Conservation (phyloP, 1,140 invertebrate genomes). For the Drosophila bocki region DNA sequence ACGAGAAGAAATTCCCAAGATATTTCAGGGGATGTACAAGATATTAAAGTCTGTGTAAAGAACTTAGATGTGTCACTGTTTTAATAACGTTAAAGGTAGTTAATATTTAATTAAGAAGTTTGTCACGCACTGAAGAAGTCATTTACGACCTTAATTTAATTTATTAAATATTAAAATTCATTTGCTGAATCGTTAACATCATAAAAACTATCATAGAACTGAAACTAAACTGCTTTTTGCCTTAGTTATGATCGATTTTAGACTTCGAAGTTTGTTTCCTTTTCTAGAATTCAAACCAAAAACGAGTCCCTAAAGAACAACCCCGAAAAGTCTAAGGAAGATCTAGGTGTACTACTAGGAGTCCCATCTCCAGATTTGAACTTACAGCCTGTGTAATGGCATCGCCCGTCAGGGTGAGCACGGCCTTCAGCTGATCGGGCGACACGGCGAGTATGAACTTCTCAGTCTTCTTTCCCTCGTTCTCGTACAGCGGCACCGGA, state of each 20-base stretch:
- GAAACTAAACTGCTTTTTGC: no score
- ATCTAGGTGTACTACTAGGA: neutral
- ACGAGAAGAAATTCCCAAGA: neutral
- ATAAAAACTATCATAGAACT: no score
- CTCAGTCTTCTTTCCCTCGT: conserved; percentile 94
- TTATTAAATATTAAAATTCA: no score
- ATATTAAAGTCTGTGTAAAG: neutral
- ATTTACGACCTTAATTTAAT: no score
- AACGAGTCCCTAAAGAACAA: no score
- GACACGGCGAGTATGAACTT: conserved; percentile 94
- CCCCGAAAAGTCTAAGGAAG: neutral
- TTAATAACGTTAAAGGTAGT: neutral
- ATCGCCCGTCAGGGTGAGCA: conserved; percentile 94
- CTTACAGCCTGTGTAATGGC: conserved; percentile 95
- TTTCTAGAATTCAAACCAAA: no score
- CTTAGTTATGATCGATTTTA: no score
- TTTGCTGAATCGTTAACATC: no score
- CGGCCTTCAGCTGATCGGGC: conserved; percentile 95
- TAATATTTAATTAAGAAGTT: no score
- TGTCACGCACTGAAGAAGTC: no score
- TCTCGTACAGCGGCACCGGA: conserved; percentile 92
- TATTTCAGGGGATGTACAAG: neutral
- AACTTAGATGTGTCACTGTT: neutral
- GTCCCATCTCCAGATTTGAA: no score
- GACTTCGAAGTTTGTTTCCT: no score